Base-by-base conservation (phyloP, 2,888 invertebrate species). In the Agrotis ipsilon region DNA sequence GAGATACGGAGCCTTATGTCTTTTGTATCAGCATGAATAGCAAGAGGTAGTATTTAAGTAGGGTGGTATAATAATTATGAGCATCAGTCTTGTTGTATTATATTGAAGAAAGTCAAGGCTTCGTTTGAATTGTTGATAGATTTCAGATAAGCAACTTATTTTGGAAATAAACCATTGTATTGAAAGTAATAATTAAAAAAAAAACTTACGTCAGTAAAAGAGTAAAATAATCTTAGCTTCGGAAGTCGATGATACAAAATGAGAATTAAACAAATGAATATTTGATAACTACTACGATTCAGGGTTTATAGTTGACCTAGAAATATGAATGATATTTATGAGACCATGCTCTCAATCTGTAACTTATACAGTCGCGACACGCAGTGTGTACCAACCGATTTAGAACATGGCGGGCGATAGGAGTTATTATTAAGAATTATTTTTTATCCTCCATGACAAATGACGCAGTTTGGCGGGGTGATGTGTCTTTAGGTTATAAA, bases 361-460 rank as follows among this genome's bases (percentile, higher is more conserved):
- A 86, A 82, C 88, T 89, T 90, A 84, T 85, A 86, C 85, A 92
- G 89, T 92, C 91, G 79, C 72, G 86, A 88, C 92, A 92, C 91
- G 92, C 87, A 73, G 86, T 77, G 80, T 83, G 82, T 87, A 86
- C 86, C 87, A 83, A 83, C 83, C 89, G 90, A 90, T 91, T 90
- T 89, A 89, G 86, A 87, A 85, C 79, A 79, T 73, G 88, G 86
- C 83, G 48, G 19, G 85, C 85, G 87, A 90, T 87, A 88, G 84
- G 90, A 90, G 91, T 92, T 88, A 92, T 92, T 92, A 91, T 89
- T 73, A 85, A 87, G 88, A 86, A 87, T 91, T 91, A 92, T 91
- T 91, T 90, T 91, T 91, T 90, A 92, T 91, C 87, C 89, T 59
- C 67, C 68, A 60, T 90, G 91, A 92, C 88, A 87, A 82, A 91